Evolutionary conservation across 1,140 invertebrate genomes (phyloP).

Genomic region (Sweltsa coloradensis): DNA sequence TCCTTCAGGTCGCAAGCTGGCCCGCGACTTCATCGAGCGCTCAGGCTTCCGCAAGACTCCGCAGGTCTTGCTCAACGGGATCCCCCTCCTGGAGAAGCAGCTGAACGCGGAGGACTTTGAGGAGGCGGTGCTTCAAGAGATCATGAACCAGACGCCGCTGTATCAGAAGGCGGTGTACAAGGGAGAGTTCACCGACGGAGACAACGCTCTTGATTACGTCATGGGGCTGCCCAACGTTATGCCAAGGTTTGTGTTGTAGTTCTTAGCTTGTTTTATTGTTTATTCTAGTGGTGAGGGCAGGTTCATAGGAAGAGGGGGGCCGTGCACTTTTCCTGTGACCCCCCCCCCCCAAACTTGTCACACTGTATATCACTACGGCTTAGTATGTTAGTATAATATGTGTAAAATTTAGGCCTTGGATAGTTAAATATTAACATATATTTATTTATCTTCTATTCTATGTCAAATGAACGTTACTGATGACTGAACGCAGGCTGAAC

Average conservation of each 20-base stretch:
- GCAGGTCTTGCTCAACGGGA: constrained; percentile 83
- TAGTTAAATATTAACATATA: too few species aligned
- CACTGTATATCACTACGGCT: too few species aligned
- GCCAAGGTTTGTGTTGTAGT: constrained; percentile 50
- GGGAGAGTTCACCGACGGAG: constrained; percentile 69
- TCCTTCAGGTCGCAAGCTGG: constrained; percentile 35
- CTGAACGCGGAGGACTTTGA: constrained; percentile 76
- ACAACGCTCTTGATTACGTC: constrained; percentile 83
- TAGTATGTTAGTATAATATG: too few species aligned
- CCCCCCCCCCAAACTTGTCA: too few species aligned
- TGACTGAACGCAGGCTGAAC: constrained; percentile 61
- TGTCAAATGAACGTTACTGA: too few species aligned
- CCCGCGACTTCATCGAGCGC: constrained; percentile 36
- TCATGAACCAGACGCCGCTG: constrained; percentile 74
- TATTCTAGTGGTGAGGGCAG: too few species aligned
- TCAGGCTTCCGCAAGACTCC: constrained; percentile 32
- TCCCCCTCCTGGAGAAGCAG: constrained; percentile 62
- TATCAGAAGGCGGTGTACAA: constrained; percentile 84
- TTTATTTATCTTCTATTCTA: too few species aligned
- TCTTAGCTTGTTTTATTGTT: too few species aligned
- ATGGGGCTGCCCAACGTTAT: constrained; percentile 94
- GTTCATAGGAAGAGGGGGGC: too few species aligned
- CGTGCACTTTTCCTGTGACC: too few species aligned
- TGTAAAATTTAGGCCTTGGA: too few species aligned
- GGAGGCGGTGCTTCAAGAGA: constrained; percentile 80